Evolutionary conservation across 2,888 invertebrate genomes (phyloP).

Genomic region (Xylota segnis): DNA sequence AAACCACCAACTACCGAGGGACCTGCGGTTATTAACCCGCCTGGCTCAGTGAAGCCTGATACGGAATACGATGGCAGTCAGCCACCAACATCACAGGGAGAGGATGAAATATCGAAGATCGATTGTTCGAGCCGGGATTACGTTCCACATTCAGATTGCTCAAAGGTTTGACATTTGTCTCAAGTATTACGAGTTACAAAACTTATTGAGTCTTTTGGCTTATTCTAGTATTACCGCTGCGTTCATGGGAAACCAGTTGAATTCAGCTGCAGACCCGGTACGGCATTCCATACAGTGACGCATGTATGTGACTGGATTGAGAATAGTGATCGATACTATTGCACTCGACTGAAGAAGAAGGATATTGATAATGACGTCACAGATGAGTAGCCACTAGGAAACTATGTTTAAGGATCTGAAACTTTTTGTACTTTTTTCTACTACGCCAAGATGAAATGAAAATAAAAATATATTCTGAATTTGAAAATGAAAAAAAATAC

Average conservation of each 20-base stretch:
- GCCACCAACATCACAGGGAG: conserved; percentile 79
- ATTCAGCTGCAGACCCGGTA: conserved; percentile 90
- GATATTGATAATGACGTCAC: conserved; percentile 77
- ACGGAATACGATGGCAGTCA: conserved; percentile 44
- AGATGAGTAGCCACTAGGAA: conserved; percentile 1
- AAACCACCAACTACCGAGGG: conserved; percentile 78
- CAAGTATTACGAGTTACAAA: background rate
- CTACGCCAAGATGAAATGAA: conserved; percentile 6
- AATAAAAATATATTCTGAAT: conserved; percentile 18
- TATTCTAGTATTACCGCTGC: conserved; percentile 92
- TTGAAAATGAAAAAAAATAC: background rate
- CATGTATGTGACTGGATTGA: conserved; percentile 93
- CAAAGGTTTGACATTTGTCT: conserved; percentile 85
- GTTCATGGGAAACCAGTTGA: conserved; percentile 90
- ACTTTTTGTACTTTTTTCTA: conserved; percentile 10
- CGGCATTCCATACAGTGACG: conserved; percentile 89
- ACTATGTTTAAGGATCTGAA: background rate
- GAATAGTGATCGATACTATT: conserved; percentile 87
- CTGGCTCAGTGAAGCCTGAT: conserved; percentile 82
- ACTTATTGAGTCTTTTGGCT: conserved; percentile 21
- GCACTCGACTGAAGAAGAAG: conserved; percentile 79
- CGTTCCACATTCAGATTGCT: conserved; percentile 86
- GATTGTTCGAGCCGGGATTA: conserved; percentile 86
- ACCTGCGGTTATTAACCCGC: conserved; percentile 81
- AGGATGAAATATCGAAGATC: conserved; percentile 77